Evolutionary conservation across 2,888 invertebrate species (phyloP).

Genomic region (Lasiommata megera): DNA sequence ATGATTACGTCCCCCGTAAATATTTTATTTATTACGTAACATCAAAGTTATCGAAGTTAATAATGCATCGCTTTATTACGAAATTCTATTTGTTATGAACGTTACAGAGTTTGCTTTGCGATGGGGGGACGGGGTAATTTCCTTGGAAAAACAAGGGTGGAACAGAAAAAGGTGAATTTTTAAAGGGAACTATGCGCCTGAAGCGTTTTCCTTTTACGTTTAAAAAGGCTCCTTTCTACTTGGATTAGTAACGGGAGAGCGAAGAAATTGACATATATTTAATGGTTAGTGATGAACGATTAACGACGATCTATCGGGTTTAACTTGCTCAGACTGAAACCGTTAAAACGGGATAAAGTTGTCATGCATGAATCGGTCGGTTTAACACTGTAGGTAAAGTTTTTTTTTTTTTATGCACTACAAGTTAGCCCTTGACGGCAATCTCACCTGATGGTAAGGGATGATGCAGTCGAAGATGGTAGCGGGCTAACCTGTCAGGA

Average conservation of each 20-base stretch:
- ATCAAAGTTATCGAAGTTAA: conserved; percentile 53
- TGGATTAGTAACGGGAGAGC: background rate
- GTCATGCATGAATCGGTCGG: no score
- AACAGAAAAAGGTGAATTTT: conserved; percentile 11
- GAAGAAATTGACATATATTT: background rate
- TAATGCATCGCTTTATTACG: conserved; percentile 67
- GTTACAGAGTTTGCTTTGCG: conserved; percentile 57
- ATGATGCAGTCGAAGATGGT: no score
- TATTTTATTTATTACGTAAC: conserved; percentile 46
- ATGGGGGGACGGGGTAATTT: conserved; percentile 59
- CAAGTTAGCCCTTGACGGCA: no score
- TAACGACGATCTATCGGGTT: no score
- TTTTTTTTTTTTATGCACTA: no score
- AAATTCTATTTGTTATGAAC: conserved; percentile 45
- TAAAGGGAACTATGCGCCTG: conserved; percentile 6
- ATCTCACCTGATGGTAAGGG: no score
- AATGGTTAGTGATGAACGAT: background rate
- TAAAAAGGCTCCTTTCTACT: conserved; percentile 1
- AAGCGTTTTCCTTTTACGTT: conserved; percentile 5
- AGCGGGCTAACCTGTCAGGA: no score
- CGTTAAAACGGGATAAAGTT: no score
- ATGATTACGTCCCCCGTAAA: background rate
- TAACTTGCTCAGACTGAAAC: no score
- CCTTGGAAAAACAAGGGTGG: conserved; percentile 69
- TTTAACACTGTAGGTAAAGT: no score